Base-by-base conservation (phyloP, 2,797 vertebrate species). In the Caiman crocodilus region DNA sequence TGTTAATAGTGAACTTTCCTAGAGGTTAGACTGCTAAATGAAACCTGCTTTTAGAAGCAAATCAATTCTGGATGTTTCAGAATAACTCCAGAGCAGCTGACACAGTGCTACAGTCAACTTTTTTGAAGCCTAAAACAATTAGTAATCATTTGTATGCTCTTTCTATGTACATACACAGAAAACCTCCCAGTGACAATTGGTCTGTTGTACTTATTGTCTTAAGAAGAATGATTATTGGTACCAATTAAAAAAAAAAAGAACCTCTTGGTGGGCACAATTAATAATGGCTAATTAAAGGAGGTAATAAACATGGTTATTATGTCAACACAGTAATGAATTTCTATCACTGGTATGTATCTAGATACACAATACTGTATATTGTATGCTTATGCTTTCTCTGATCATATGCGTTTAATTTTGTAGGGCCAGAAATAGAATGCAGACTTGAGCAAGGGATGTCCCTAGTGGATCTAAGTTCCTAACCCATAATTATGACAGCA, bases 71-170 rank as follows among this genome's bases (percentile, higher is more conserved):
- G 76, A 8, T 90, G 25, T 92, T 32, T 23, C 59, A 63, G 65
- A 64, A 55, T 75, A 6, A 92, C 93, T 95, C 82, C 21, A 82
- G 88, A 95, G 88, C 79, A 78, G 89, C 94, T 96, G 95, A 87
- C 16, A 1, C 3, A 84, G 80, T 90, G 79, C 79, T 95, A 83
- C 14, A 42, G 58, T 79, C 87, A 90, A 92, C 84, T 79, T 90
- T 56, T 93, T 91, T 59, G 87, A 93, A 89, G 76, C 67, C 76
- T 79, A 85, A 65, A 69, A 81, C 87, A 69, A 59, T 91, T 82
- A 67, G 77, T 89, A 81, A 71, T 82, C 84, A 76, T 94, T 94
- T 91, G 94, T 94, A 84, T 75, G 63, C 74, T 76, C 35, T 84
- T 86, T 94, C 64, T 26, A 20, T 18, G 7, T 83, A 79, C n/a